These are phyloP conservation scores for Aphodius granarius DNA, from an alignment of 2,888 invertebrate genomes.

Conservation along the genomic window DNA sequence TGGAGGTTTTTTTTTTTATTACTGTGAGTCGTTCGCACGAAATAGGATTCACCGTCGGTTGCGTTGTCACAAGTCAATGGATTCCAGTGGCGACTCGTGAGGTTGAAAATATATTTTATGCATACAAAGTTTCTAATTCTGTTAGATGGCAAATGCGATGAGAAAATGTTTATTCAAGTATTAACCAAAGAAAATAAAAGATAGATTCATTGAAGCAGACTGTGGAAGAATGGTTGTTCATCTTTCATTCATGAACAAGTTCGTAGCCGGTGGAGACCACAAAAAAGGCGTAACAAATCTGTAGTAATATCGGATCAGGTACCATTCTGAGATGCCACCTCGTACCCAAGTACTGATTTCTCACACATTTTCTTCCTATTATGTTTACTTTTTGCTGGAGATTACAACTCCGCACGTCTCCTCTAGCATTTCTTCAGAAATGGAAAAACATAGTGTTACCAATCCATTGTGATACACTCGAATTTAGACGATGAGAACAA, in stretches of 20 bases:
- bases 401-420: background rate
- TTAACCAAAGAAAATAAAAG: background rate
- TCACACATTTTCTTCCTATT: background rate
- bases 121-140: too few relatives aligned
- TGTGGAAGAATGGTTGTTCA: background rate
- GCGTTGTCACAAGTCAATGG: background rate
- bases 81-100: too few relatives aligned
- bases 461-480: background rate
- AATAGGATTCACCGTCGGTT: background rate
- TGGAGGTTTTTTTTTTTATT: background rate
- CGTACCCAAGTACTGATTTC: background rate
- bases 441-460: background rate
- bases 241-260: background rate
- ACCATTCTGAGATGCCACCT: background rate
- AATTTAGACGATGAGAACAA: too few relatives aligned
- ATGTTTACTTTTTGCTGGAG: background rate
- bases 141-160: too few relatives aligned
- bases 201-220: background rate
- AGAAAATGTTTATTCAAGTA: background rate
- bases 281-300: background rate
- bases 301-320: background rate
- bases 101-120: too few relatives aligned
- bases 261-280: background rate
- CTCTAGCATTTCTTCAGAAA: background rate
- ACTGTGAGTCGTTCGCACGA: background rate